Conservation (phyloP, 2,888 invertebrate genomes). For the Nymphalis c-album region DNA sequence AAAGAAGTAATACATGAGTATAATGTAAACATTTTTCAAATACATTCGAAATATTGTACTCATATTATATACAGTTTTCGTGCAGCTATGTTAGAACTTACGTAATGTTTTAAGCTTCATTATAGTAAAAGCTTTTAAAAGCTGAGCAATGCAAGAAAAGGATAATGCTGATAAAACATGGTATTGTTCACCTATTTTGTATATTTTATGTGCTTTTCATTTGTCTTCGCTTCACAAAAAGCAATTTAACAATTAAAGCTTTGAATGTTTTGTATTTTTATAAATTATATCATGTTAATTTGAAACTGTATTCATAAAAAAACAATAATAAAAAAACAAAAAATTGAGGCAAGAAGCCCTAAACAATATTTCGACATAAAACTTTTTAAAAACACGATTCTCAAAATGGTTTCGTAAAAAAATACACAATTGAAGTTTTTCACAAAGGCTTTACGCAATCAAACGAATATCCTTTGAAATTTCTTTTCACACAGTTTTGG, state of each 20-base stretch:
- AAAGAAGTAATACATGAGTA: neutral
- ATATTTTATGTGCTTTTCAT: neutral
- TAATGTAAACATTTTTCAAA: neutral
- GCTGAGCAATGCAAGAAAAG: neutral
- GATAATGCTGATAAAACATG: neutral
- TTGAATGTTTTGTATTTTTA: no score
- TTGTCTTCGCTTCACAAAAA: no score
- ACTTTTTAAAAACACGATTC: neutral
- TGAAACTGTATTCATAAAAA: no score
- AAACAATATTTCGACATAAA: no score
- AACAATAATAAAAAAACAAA: no score
- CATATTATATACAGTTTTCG: slow-evolving; percentile 3
- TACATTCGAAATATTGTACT: neutral
- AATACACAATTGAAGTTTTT: neutral
- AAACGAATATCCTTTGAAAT: slow-evolving; percentile 2
- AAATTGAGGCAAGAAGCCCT: no score
- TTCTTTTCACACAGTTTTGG: slow-evolving; percentile 16
- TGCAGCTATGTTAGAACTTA: neutral
- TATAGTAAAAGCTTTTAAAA: slow-evolving; percentile 8
- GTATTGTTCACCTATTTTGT: neutral
- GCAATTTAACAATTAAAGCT: no score
- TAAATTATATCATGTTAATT: no score
- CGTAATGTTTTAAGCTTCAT: slow-evolving; percentile 11
- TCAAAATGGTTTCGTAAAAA: neutral
- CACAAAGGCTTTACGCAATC: neutral